Evolutionary conservation across 64 coral and sea anemone species (phyloP).

Genomic region (Actinia equina): DNA sequence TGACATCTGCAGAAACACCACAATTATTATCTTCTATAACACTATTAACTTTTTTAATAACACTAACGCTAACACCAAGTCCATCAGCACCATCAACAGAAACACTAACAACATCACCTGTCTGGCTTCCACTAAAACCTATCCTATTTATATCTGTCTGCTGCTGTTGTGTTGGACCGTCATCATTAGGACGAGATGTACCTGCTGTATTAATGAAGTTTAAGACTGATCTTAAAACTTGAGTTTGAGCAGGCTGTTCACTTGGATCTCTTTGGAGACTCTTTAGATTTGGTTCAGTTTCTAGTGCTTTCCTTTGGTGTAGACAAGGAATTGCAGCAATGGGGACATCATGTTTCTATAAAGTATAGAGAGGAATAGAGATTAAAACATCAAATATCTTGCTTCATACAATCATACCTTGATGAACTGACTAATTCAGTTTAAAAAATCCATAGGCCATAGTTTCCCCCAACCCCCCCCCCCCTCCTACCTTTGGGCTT

Average conservation of each 20-base stretch:
- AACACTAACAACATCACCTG: background rate
- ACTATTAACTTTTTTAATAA: background rate
- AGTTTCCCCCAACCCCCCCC: too few relatives aligned
- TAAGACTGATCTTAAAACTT: background rate
- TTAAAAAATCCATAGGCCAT: too few relatives aligned
- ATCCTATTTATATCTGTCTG: background rate
- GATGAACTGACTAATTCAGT: too few relatives aligned
- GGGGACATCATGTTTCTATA: slow-evolving; percentile 94
- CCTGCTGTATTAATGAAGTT: slow-evolving; percentile 18
- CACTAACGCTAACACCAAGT: background rate
- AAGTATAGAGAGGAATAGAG: background rate
- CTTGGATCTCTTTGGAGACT: background rate
- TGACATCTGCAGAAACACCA: too few relatives aligned
- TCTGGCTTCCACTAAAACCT: background rate
- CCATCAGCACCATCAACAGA: background rate
- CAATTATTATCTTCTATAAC: background rate
- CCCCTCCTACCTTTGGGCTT: too few relatives aligned
- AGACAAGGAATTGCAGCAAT: slow-evolving; percentile 93
- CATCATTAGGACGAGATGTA: background rate
- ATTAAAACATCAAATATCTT: too few relatives aligned
- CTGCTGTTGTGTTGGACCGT: background rate
- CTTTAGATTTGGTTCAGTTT: background rate
- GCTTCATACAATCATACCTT: too few relatives aligned
- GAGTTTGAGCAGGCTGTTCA: background rate
- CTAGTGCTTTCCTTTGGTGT: slow-evolving; percentile 66